These are phyloP conservation scores for Hippocampus comes DNA, from an alignment of 2,113 vertebrate species.

Conservation along the genomic window DNA sequence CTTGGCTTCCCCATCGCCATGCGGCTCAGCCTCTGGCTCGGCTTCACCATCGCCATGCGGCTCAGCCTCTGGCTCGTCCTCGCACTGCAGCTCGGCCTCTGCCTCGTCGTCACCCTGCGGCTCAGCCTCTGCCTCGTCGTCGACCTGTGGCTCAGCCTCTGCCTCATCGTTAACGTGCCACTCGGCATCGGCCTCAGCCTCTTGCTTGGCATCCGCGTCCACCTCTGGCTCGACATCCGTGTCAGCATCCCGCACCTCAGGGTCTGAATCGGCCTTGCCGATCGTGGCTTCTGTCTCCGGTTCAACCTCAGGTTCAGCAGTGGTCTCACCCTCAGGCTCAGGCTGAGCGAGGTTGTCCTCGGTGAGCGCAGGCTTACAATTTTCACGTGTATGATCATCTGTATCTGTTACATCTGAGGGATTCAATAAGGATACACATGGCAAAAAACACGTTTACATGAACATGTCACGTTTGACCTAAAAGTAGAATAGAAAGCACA, in stretches of 20 bases:
- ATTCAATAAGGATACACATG: conserved; percentile 99
- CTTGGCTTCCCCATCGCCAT: conserved; percentile 1
- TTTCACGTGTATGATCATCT: conserved; percentile 99
- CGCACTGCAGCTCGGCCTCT: conserved; percentile 28
- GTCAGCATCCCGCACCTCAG: conserved; percentile 18
- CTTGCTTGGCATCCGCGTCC: conserved; percentile 41
- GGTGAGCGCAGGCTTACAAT: conserved; percentile 94
- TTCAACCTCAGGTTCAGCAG: not conserved
- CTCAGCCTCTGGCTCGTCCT: conserved; percentile 31
- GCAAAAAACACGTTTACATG: conserved; percentile 98
- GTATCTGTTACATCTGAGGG: conserved; percentile 99
- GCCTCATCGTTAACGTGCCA: conserved; percentile 22
- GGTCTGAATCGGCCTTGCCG: conserved; percentile 1
- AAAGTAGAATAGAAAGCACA: conserved; percentile 93
- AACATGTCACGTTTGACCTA: conserved; percentile 91
- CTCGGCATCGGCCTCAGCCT: conserved; percentile 20
- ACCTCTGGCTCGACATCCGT: conserved; percentile 66
- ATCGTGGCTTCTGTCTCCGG: not conserved
- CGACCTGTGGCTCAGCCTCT: conserved; percentile 43
- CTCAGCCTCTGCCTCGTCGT: conserved; percentile 57
- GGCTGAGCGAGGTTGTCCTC: conserved; percentile 84
- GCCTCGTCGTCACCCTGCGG: not conserved
- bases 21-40: conserved; percentile 45
- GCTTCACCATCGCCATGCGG: conserved; percentile 24
- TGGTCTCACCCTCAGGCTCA: conserved; percentile 30